Percentiles rank a stretch among this genome's conserved stretches.
Evolutionary conservation across 2,888 invertebrate species (phyloP).

Genomic region (Pyrgus malvae): DNA sequence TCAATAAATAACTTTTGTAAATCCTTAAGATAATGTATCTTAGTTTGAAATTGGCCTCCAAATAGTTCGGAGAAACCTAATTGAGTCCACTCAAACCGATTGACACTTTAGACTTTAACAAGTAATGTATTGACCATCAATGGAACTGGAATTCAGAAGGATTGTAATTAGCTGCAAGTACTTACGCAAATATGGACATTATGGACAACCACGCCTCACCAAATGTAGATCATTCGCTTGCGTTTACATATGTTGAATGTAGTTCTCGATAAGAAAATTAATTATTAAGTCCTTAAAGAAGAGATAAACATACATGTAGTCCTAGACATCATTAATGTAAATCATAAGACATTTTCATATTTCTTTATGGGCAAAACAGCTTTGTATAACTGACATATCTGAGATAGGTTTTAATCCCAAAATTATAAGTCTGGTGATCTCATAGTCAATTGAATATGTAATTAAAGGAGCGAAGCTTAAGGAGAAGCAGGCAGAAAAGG

Average conservation of each 20-base stretch:
- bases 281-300: too few relatives aligned
- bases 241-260: slow-evolving; percentile 6
- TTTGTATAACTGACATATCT: too few relatives aligned
- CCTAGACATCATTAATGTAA: not conserved
- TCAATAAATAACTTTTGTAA: too few relatives aligned
- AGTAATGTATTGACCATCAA: slow-evolving; percentile 10
- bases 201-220: slow-evolving; percentile 16
- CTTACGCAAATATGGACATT: slow-evolving; percentile 33
- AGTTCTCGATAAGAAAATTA: not conserved
- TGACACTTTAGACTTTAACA: slow-evolving; percentile 32
- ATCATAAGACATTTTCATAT: not conserved
- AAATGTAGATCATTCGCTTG: slow-evolving; percentile 29
- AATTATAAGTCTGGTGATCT: too few relatives aligned
- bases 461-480: too few relatives aligned
- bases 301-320: not conserved
- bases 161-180: slow-evolving; percentile 38
- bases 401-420: too few relatives aligned
- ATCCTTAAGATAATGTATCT: too few relatives aligned
- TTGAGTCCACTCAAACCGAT: slow-evolving; percentile 12
- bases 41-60: too few relatives aligned
- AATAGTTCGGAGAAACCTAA: too few relatives aligned
- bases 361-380: too few relatives aligned
- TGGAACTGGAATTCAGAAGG: slow-evolving; percentile 34
- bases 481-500: too few relatives aligned
- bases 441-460: too few relatives aligned